phyloP scores from a whole-genome alignment of 2,888 invertebrate genomes.

The Pyrocoelia pectoralis region DNA sequence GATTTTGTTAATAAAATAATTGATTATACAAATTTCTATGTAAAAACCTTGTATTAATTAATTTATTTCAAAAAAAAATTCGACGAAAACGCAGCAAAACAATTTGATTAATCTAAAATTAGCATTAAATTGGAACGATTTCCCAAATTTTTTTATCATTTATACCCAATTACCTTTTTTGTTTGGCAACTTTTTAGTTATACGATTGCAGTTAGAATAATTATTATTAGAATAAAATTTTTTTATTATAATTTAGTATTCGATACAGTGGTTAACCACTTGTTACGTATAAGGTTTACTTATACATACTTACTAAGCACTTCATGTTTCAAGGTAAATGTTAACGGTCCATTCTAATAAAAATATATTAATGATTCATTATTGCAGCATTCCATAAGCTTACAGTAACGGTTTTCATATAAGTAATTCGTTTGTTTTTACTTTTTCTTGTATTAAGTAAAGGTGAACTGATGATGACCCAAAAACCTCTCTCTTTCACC shows the following conservation, averaged over 20 bases:
- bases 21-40: too few species aligned
- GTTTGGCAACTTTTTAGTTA: too few species aligned
- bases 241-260: background rate
- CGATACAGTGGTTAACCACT: background rate
- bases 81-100: too few species aligned
- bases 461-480: conserved; percentile 2
- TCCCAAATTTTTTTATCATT: too few species aligned
- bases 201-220: too few species aligned
- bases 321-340: conserved; percentile 5
- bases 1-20: too few species aligned
- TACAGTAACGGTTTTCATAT: background rate
- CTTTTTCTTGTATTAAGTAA: background rate
- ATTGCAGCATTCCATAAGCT: background rate
- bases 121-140: too few species aligned
- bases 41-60: too few species aligned
- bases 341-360: conserved; percentile 9
- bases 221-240: too few species aligned
- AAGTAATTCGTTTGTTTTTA: background rate
- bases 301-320: conserved; percentile 4
- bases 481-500: background rate
- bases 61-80: too few species aligned
- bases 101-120: too few species aligned
- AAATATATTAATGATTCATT: conserved; percentile 7
- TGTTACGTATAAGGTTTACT: conserved; percentile 2
- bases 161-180: too few species aligned